phyloP scores from a whole-genome alignment of 2,797 vertebrate species.

The Sebastes trivittatus region DNA sequence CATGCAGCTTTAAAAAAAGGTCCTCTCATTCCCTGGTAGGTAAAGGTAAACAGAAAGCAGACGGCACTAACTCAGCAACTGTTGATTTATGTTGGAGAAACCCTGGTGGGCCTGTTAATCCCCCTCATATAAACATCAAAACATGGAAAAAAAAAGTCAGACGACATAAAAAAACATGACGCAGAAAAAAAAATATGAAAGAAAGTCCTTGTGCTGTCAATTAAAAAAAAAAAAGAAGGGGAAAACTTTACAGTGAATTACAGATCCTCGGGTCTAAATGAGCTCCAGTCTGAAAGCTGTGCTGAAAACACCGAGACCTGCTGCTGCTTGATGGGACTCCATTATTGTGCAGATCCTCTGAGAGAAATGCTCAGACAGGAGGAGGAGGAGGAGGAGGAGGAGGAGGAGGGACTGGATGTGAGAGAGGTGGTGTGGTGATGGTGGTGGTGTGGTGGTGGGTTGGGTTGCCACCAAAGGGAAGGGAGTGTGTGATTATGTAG shows the following conservation, averaged over 20 bases:
- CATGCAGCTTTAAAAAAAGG: conserved; percentile 29
- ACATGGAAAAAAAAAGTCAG: conserved; percentile 55
- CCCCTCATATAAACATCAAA: conserved; percentile 65
- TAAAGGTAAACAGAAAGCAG: conserved; percentile 59
- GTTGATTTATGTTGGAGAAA: conserved; percentile 66
- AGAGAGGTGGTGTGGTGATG: conserved; percentile 19
- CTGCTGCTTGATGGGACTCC: conserved; percentile 52
- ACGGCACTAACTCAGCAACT: conserved; percentile 31
- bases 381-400: conserved; percentile 16
- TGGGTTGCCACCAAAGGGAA: conserved; percentile 65
- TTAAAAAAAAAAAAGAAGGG: not conserved
- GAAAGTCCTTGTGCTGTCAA: conserved; percentile 61
- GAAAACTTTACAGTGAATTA: conserved; percentile 32
- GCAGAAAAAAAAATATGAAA: conserved; percentile 60
- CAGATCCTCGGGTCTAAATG: conserved; percentile 21
- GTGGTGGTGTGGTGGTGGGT: conserved; percentile 42
- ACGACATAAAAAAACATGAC: conserved; percentile 51
- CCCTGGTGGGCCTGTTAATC: conserved; percentile 54
- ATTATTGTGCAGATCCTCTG: conserved; percentile 51
- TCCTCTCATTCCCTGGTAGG: conserved; percentile 60
- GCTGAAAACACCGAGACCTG: conserved; percentile 46
- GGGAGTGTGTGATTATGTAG: conserved; percentile 72
- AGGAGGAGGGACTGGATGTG: conserved; percentile 39
- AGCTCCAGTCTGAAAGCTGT: conserved; percentile 19
- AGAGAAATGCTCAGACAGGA: conserved; percentile 49